Evolutionary conservation across 2,797 vertebrate genomes (phyloP).

Genomic region (Bryconaethiops microstoma): DNA sequence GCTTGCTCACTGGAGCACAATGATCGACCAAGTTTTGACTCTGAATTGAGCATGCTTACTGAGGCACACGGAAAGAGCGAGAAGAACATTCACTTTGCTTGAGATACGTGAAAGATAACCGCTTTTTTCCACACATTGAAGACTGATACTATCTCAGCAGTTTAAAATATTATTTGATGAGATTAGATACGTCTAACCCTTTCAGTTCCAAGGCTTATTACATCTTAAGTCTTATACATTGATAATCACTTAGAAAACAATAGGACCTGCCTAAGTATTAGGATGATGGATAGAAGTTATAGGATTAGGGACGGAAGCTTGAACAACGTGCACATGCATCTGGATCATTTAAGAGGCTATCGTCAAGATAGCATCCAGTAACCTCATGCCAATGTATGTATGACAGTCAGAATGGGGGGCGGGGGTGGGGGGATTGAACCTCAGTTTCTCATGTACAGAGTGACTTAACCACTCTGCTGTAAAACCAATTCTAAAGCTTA

Average conservation of each 20-base stretch:
- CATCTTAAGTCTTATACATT: background rate
- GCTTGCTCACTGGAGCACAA: conserved; percentile 66
- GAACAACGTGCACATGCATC: too few relatives aligned
- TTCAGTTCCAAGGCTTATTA: background rate
- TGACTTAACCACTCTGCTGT: too few relatives aligned
- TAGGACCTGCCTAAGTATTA: too few relatives aligned
- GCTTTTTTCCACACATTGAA: conserved; percentile 9
- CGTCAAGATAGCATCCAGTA: too few relatives aligned
- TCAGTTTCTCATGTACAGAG: too few relatives aligned
- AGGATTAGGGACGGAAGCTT: too few relatives aligned
- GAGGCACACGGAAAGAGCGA: conserved; percentile 40
- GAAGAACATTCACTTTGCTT: conserved; percentile 26
- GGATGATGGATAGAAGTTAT: too few relatives aligned
- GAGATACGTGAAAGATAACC: conserved; percentile 18
- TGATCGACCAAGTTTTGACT: conserved; percentile 58
- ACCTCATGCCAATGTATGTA: too few relatives aligned
- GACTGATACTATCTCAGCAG: background rate
- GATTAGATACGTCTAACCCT: background rate
- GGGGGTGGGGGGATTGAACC: too few relatives aligned
- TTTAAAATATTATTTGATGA: conserved; percentile 8
- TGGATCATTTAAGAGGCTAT: too few relatives aligned
- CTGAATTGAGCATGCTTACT: conserved; percentile 45
- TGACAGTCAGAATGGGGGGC: too few relatives aligned
- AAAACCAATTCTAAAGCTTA: too few relatives aligned
- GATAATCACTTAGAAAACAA: background rate